Base-by-base conservation (phyloP, 2,888 invertebrate genomes). In the Hyppa rectilinea region DNA sequence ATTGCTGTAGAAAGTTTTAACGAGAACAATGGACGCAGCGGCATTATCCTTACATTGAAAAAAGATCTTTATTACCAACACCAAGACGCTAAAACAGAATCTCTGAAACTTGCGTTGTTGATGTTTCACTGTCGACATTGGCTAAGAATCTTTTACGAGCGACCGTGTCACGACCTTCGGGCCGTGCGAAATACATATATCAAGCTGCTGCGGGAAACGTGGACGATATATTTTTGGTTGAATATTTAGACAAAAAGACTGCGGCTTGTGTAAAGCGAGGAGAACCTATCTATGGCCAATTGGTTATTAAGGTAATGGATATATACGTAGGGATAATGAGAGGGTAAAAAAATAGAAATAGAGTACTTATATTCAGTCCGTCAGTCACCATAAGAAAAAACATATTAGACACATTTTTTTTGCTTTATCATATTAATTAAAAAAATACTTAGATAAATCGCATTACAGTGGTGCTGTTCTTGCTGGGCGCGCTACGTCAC, bases 71-170 rank as follows among this genome's bases (percentile, higher is more conserved):
- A 49, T 23, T 20, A 47, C 43, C n/a, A 29, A 17, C 36, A 36
- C 9, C 2, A 23, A 55, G 23, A 55, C 14, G 34, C 17, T 56
- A 12, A 5, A 56, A 34, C 34, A 1, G 23, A 26, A 43, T 31
- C 7, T n/a, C 43, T 61, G 36, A 61, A 60, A 72, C 40, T 23
- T 36, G 23, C 12, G 23, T 43, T 50, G 50, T 60, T 20, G 47
- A 34, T 40, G 49, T 60, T 70, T 29, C 29, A 38, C 61, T 73
- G 50, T 71, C 12, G 29, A 43, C 23, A 23, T 74, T 53, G n/a
- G n/a, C 52, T n/a, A n/a, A 63, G 52, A 45, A 74, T 29, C 52
- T 74, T 71, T 71, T 74, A 74, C 65, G 75, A 74, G 17, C 64
- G 26, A 12, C 34, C 40, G 53, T 74, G 45, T 34, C 40, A 9